These are phyloP conservation scores for Drosophila lini DNA, from an alignment of 1,140 invertebrate genomes.

Conservation along the genomic window DNA sequence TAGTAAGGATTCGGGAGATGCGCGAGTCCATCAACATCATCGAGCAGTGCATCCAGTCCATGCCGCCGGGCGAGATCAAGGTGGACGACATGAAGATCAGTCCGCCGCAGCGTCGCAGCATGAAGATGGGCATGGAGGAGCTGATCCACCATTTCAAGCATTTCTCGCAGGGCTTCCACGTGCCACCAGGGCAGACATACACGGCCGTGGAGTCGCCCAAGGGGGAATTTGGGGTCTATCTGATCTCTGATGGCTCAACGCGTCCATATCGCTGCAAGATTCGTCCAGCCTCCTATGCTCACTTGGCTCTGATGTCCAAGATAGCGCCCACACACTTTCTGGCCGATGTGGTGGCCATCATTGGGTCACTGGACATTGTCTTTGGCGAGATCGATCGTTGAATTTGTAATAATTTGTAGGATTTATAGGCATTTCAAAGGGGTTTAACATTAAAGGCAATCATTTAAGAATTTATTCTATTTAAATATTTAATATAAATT, in stretches of 20 bases:
- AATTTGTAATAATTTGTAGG: background rate
- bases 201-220: conserved; percentile 92
- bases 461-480: background rate
- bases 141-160: conserved; percentile 95
- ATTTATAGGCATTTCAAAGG: background rate
- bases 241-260: conserved; percentile 93
- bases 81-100: conserved; percentile 93
- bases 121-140: conserved; percentile 96
- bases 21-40: conserved; percentile 91
- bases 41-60: conserved; percentile 92
- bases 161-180: conserved; percentile 91
- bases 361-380: conserved; percentile 93
- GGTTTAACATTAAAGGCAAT: background rate
- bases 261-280: conserved; percentile 93
- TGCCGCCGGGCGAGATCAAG: conserved; percentile 93
- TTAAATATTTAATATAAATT: background rate
- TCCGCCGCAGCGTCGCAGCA: conserved; percentile 91
- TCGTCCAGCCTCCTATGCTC: conserved; percentile 90
- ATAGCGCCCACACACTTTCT: conserved; percentile 88
- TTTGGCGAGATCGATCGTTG: conserved; percentile 95
- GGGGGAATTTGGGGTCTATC: conserved; percentile 94
- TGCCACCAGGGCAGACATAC: conserved; percentile 93
- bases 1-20: conserved; percentile 91
- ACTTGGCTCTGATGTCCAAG: conserved; percentile 88
- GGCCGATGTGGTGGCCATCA: conserved; percentile 92